These are phyloP conservation scores for Rhinoptilus africanus DNA, from an alignment of 2,113 vertebrate genomes.

Conservation along the genomic window DNA sequence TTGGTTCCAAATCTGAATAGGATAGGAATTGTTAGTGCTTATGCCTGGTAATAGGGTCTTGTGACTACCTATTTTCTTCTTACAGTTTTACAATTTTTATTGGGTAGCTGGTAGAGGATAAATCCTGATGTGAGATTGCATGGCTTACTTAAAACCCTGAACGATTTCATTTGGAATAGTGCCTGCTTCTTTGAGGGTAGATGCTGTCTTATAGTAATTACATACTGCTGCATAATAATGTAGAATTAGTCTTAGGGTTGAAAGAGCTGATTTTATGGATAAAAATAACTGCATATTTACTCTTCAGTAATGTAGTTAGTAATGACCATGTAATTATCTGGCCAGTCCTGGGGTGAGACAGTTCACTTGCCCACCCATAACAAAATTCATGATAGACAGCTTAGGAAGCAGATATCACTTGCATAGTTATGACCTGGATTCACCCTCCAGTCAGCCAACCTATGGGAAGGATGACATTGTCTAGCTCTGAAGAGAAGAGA, in stretches of 20 bases:
- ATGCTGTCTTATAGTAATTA: not conserved
- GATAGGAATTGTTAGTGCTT: not conserved
- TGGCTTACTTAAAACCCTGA: not conserved
- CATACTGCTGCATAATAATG: not conserved
- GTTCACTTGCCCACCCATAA: not conserved
- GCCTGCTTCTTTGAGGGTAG: not conserved
- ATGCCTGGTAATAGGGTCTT: not conserved
- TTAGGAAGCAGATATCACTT: not conserved
- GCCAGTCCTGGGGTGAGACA: not conserved
- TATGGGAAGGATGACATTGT: not conserved
- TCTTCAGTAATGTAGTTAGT: not conserved
- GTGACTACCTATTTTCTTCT: not conserved
- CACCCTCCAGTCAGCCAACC: not conserved
- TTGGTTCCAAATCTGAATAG: not conserved
- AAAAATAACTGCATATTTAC: slow-evolving; percentile 43
- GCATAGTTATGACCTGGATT: not conserved
- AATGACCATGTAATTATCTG: slow-evolving; percentile 40
- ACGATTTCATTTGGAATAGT: not conserved
- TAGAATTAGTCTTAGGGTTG: slow-evolving; percentile 22
- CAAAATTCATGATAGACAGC: not conserved
- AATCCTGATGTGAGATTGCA: not conserved
- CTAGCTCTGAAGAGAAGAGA: not conserved
- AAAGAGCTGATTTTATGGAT: slow-evolving; percentile 27
- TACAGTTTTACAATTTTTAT: not conserved
- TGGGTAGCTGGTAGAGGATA: not conserved